Evolutionary conservation across 1,140 invertebrate species (phyloP), one percentile per base, ranked within the genome.

Genomic region (Atta texana): DNA sequence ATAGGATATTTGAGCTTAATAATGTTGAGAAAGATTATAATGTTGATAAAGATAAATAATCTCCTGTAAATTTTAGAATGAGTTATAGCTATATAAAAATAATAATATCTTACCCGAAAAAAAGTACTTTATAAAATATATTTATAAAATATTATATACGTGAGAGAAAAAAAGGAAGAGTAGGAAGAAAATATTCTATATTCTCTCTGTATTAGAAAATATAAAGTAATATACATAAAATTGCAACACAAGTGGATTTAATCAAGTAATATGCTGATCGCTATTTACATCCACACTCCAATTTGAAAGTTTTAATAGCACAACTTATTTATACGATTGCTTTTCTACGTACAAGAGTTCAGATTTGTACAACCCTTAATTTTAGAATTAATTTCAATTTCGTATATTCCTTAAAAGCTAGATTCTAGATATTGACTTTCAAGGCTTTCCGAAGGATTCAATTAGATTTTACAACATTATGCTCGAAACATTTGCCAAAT

Each of bases 391-490:
- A 61, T 16, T 72, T 80, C 16, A n/a, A 80, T 80, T 80, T 61
- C 24, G 18, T 24, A 14, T 44, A 44, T 14, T 44, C 59, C 18
- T 28, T 28, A 71, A 59, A 51, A 49, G 18, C 6, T 28, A 49
- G 16, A 28, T 53, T 16, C 61, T 66, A 53, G 31, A 34, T 66
- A 53, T 34, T 31, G 18, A 53, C 14, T 68, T 66, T 53, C 61
- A 14, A n/a, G 14, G 10, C n/a, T 68, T 53, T 24, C 14, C 5
- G 31, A 80, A 10, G 21, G 0, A 39, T 80, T 16, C 21, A 31
- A 69, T 68, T 69, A 69, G 14, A 82, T 72, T 74, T 72, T 21
- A 28, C n/a, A 82, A 55, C 18, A 16, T 82, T 82, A 44, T 44
- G 49, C 7, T n/a, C 21, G 18, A 55, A 80, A 39, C 31, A 69